Percentiles rank a stretch among this genome's conserved stretches.
These are phyloP conservation scores for Sylvietta virens DNA, from an alignment of 2,113 vertebrate genomes.

Conservation along the genomic window DNA sequence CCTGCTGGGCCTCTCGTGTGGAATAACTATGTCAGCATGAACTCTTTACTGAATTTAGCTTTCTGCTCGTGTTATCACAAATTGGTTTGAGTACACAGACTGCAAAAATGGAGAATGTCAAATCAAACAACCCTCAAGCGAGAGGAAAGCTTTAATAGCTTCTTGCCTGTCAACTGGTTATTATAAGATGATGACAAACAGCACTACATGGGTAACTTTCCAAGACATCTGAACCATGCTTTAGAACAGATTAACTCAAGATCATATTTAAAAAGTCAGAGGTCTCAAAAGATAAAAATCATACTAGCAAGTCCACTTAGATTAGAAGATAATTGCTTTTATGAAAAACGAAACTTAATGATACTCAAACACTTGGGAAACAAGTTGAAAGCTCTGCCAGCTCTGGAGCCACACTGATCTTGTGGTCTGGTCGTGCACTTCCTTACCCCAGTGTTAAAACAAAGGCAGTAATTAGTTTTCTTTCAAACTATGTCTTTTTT, in stretches of 20 bases:
- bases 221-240: neutral
- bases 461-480: neutral
- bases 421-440: accelerated
- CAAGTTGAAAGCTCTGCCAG: neutral
- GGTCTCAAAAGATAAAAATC: neutral
- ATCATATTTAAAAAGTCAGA: slow-evolving; percentile 21
- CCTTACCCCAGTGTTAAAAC: neutral
- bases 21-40: slow-evolving; percentile 50
- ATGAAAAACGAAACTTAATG: neutral
- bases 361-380: neutral
- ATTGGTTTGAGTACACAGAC: slow-evolving; percentile 53
- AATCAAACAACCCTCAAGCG: slow-evolving; percentile 51
- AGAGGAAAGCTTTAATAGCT: slow-evolving; percentile 44
- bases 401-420: neutral
- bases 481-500: neutral
- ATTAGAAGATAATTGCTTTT: neutral
- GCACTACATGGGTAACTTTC: neutral
- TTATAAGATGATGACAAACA: slow-evolving; percentile 52
- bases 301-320: neutral
- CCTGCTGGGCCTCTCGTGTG: neutral
- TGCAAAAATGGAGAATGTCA: slow-evolving; percentile 44
- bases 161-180: slow-evolving; percentile 7
- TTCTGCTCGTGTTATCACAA: slow-evolving; percentile 55
- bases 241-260: slow-evolving; percentile 22
- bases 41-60: slow-evolving; percentile 54